These are phyloP conservation scores for Acromyrmex heyeri DNA, from an alignment of 1,140 invertebrate species.

Conservation along the genomic window DNA sequence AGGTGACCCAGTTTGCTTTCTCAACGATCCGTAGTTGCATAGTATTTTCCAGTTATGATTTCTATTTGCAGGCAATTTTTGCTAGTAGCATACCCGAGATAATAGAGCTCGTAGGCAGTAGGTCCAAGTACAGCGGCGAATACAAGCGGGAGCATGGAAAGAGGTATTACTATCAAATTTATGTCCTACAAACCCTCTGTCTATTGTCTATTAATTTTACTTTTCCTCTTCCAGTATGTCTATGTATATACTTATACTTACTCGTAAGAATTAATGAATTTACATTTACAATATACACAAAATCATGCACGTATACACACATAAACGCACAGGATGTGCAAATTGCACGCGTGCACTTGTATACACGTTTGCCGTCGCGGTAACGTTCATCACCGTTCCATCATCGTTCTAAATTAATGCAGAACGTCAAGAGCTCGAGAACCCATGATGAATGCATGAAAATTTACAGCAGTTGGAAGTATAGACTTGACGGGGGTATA, in stretches of 20 bases:
- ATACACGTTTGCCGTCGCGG: neutral
- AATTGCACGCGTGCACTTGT: conserved; percentile 22
- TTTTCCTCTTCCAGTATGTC: conserved; percentile 67
- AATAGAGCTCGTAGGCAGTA: conserved; percentile 99
- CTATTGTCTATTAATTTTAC: conserved; percentile 69
- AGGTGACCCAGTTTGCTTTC: conserved; percentile 75
- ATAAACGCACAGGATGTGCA: conserved; percentile 16
- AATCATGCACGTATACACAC: conserved; percentile 25
- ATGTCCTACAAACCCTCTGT: conserved; percentile 73
- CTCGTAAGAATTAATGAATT: conserved; percentile 46
- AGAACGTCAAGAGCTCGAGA: conserved; percentile 27
- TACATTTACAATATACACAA: conserved; percentile 41
- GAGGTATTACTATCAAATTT: conserved; percentile 90
- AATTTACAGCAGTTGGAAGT: conserved; percentile 54
- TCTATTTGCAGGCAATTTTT: conserved; percentile 96
- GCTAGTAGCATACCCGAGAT: conserved; percentile 99
- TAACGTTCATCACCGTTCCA: conserved; percentile 37
- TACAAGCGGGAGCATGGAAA: conserved; percentile 99
- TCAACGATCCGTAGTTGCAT: conserved; percentile 77
- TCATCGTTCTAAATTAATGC: conserved; percentile 44
- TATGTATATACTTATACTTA: conserved; percentile 67
- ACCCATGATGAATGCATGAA: conserved; percentile 53
- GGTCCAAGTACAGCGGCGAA: conserved; percentile 98
- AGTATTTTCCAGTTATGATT: conserved; percentile 82
- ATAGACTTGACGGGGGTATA: conserved; percentile 30